These are phyloP conservation scores for Emmelina monodactyla DNA, from an alignment of 2,888 invertebrate genomes.

Conservation along the genomic window DNA sequence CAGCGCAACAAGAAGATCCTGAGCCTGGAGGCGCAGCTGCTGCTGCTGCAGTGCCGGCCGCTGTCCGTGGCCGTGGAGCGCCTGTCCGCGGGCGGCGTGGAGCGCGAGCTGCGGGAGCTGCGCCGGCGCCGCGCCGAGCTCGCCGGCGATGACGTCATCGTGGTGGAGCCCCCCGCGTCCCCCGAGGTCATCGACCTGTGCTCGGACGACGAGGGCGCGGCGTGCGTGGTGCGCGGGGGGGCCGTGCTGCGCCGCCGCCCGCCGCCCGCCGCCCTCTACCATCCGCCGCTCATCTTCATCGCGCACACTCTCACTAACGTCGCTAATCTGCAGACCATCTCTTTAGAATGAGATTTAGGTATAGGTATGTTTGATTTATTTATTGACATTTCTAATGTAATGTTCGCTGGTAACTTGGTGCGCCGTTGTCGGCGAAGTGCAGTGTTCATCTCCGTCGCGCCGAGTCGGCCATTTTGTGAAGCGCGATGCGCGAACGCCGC, in stretches of 20 bases:
- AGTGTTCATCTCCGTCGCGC: background rate
- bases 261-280: slow-evolving; percentile 38
- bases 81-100: no score
- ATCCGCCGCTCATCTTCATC: slow-evolving; percentile 52
- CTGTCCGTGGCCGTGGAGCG: slow-evolving; percentile 44
- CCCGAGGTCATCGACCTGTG: slow-evolving; percentile 72
- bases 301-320: slow-evolving; percentile 38
- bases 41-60: slow-evolving; percentile 57
- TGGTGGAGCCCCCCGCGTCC: background rate
- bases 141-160: no score
- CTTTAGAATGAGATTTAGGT: slow-evolving; percentile 39
- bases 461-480: slow-evolving; percentile 2
- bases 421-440: background rate
- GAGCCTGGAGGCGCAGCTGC: slow-evolving; percentile 51
- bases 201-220: slow-evolving; percentile 66
- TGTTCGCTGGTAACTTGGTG: background rate
- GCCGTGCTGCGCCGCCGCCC: slow-evolving; percentile 41
- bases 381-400: background rate
- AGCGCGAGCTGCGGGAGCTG: no score
- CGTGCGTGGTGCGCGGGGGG: slow-evolving; percentile 48
- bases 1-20: slow-evolving; percentile 50
- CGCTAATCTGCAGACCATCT: slow-evolving; percentile 52
- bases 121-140: background rate
- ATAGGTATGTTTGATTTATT: background rate
- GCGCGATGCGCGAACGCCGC: slow-evolving; percentile 2